Conservation (phyloP, 2,888 invertebrate species). For the Eulithis testata region DNA sequence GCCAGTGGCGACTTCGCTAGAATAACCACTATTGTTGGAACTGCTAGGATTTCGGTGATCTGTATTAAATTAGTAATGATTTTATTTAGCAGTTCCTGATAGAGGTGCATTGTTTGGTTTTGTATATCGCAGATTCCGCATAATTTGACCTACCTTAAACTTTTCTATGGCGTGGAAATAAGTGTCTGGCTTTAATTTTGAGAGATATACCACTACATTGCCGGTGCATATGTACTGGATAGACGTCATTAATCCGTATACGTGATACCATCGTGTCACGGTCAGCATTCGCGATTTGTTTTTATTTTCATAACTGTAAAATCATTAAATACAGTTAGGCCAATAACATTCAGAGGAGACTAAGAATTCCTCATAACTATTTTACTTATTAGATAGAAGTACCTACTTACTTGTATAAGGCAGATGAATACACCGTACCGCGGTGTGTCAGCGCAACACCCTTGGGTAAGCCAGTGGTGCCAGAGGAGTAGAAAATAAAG, state of each 20-base stretch:
- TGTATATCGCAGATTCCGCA: no score
- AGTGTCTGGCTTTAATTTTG: slow-evolving; percentile 86
- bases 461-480: slow-evolving; percentile 91
- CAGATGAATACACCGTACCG: slow-evolving; percentile 56
- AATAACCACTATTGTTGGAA: slow-evolving; percentile 67
- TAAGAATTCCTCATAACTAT: no score
- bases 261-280: slow-evolving; percentile 55
- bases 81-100: no score
- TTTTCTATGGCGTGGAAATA: slow-evolving; percentile 86
- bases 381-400: no score
- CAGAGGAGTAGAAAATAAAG: slow-evolving; percentile 81
- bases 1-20: slow-evolving; percentile 61
- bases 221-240: slow-evolving; percentile 80
- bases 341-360: no score
- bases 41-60: slow-evolving; percentile 58
- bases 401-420: slow-evolving; percentile 31
- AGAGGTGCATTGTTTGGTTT: no score
- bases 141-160: slow-evolving; percentile 72
- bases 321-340: neutral
- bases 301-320: slow-evolving; percentile 25
- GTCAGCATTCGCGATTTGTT: slow-evolving; percentile 26
- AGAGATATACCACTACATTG: slow-evolving; percentile 77
- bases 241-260: slow-evolving; percentile 75
- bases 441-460: slow-evolving; percentile 88
- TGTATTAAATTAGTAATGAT: slow-evolving; percentile 38